Evolutionary conservation across 37 sponge, comb jelly and placozoan species (phyloP), one percentile per base, ranked within the genome.

Genomic region (Tethya wilhelma): DNA sequence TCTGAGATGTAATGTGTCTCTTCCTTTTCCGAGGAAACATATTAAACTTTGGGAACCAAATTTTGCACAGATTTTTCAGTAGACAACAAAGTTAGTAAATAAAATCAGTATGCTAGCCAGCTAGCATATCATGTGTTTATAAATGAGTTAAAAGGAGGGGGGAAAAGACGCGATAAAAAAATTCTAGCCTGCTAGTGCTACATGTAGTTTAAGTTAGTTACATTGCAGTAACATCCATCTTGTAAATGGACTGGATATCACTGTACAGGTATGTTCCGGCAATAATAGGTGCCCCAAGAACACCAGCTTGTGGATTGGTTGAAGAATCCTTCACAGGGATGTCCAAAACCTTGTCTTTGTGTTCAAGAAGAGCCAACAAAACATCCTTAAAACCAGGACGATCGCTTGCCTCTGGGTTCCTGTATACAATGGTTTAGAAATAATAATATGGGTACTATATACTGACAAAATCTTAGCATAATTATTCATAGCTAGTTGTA

Each of bases 231-330:
- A n/a, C n/a, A n/a, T n/a, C n/a, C n/a, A n/a, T n/a, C n/a, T n/a
- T n/a, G 26, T 75, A 75, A 6, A 12, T 59, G 41, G 57, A 22
- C 29, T 75, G 75, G 41, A 75, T 32, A 33, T 75, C 75, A 26
- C 32, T 75, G 30, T 75, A 75, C 59, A 75, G 38, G 5, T 75
- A 39, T 23, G 39, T 28, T 59, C 75, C 75, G 4, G 59, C 75
- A 39, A 38, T 42, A 4, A 75, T 40, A 5, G 56, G 53, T 7
- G 59, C 59, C 40, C 75, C 75, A 39, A 75, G 75, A 2, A 57
- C n/a, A 42, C 41, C 2, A 9, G 75, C 59, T 38, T 75, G 42
- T 1, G 17, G 0, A 38, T 75, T 39, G 2, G 59, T 59, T 0
- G 39, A 1, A 2, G 43, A 39, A 75, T 75, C 75, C 26, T 75